Conservation (phyloP, 1,140 invertebrate genomes). For the Battus philenor region DNA sequence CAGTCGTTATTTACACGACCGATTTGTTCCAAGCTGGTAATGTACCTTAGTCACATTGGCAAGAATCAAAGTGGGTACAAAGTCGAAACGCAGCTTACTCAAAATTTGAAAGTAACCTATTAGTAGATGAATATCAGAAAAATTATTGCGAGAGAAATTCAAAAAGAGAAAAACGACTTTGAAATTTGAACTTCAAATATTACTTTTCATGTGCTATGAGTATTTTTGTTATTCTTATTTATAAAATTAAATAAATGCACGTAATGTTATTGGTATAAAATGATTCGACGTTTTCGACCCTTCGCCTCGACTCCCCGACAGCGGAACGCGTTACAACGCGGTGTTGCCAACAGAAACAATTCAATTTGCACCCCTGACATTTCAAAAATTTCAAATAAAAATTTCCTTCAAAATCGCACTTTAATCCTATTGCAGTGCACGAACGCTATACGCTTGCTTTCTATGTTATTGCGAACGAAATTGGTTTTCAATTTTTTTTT, state of each 20-base stretch:
- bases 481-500: neutral
- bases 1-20: too few relatives aligned
- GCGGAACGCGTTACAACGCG: neutral
- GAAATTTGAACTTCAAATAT: too few relatives aligned
- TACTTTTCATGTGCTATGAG: neutral
- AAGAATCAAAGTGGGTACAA: too few relatives aligned
- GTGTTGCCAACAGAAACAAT: conserved; percentile 29
- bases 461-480: conserved; percentile 8
- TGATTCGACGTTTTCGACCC: conserved; percentile 46
- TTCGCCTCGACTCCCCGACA: neutral
- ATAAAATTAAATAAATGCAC: conserved; percentile 34
- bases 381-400: conserved; percentile 26
- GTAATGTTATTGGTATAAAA: conserved; percentile 37
- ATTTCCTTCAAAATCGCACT: conserved; percentile 3
- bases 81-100: too few relatives aligned
- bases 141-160: too few relatives aligned
- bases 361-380: conserved; percentile 40
- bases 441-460: neutral
- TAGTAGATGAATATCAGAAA: too few relatives aligned
- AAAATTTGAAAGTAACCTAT: too few relatives aligned
- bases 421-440: neutral
- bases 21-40: too few relatives aligned
- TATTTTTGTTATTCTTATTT: conserved; percentile 3
- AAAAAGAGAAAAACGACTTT: too few relatives aligned
- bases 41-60: too few relatives aligned